Percentiles rank a stretch among this genome's conserved stretches.
These are phyloP conservation scores for Plodia interpunctella DNA, from an alignment of 1,140 invertebrate species.

Conservation along the genomic window DNA sequence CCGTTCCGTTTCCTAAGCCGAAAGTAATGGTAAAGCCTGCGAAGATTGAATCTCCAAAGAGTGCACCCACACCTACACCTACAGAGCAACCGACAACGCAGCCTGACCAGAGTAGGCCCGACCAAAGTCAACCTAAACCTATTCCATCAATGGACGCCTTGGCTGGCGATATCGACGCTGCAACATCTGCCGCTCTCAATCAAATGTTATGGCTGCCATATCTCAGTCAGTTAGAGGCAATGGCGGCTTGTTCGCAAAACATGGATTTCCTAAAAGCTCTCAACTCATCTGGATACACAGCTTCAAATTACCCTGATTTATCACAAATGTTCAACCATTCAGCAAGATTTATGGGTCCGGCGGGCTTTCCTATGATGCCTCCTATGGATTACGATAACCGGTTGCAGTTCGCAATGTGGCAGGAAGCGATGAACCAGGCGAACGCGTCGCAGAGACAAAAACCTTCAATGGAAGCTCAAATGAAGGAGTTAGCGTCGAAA, in stretches of 20 bases:
- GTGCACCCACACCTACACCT: constrained; percentile 64
- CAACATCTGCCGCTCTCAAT: constrained; percentile 81
- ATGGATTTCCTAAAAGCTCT: constrained; percentile 73
- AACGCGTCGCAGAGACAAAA: constrained; percentile 61
- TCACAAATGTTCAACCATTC: constrained; percentile 72
- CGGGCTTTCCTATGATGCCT: constrained; percentile 71
- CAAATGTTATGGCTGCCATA: constrained; percentile 85
- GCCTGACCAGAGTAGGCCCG: constrained; percentile 12
- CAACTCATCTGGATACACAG: constrained; percentile 64
- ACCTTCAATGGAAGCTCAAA: constrained; percentile 45
- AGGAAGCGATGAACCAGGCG: constrained; percentile 79
- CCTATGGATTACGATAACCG: constrained; percentile 78
- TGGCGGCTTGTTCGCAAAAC: constrained; percentile 70
- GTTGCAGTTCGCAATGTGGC: constrained; percentile 82
- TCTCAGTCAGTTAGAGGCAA: constrained; percentile 79
- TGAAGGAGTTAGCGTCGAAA: constrained; percentile 57
- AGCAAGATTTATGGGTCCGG: constrained; percentile 58
- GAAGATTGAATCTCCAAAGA: constrained; percentile 63
- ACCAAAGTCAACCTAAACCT: constrained; percentile 44
- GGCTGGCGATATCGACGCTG: constrained; percentile 81
- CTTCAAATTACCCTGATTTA: constrained; percentile 71
- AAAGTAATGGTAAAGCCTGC: constrained; percentile 9
- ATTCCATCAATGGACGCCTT: constrained; percentile 68
- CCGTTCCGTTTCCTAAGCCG: constrained; percentile 47
- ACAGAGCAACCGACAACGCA: constrained; percentile 34